Evolutionary conservation across 92 coral and sea anemone genomes (phyloP).

Genomic region (Galaxea fascicularis): DNA sequence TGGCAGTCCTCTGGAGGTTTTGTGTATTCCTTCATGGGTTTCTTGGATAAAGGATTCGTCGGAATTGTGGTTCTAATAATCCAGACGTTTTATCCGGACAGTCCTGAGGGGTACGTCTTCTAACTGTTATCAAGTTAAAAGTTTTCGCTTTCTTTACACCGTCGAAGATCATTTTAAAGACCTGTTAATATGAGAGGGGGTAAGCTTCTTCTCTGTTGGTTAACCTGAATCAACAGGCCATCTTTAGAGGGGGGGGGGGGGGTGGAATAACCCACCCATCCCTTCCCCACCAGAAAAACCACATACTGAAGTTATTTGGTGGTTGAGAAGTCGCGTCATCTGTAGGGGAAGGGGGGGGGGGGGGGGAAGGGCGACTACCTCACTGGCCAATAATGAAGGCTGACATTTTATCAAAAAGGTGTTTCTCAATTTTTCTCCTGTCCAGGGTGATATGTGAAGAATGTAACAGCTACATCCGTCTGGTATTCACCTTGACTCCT

Average conservation of each 20-base stretch:
- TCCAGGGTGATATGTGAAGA: conserved; percentile 56
- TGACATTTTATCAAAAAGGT: not conserved
- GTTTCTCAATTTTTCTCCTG: not conserved
- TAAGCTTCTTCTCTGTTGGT: too few relatives aligned
- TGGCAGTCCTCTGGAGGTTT: conserved; percentile 74
- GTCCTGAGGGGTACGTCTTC: conserved; percentile 64
- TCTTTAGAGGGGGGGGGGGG: too few relatives aligned
- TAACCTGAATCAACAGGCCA: too few relatives aligned
- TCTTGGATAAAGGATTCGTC: conserved; percentile 78
- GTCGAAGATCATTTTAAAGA: too few relatives aligned
- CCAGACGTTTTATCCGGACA: conserved; percentile 76
- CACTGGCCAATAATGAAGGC: not conserved
- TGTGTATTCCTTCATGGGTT: conserved; percentile 83
- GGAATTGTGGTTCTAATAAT: conserved; percentile 72
- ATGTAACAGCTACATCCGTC: conserved; percentile 75
- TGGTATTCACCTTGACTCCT: conserved; percentile 77
- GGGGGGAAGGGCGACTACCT: not conserved
- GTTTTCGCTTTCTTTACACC: too few relatives aligned
- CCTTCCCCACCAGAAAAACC: too few relatives aligned
- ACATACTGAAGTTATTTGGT: too few relatives aligned
- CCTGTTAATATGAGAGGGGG: too few relatives aligned
- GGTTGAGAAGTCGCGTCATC: too few relatives aligned
- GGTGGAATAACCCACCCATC: too few relatives aligned
- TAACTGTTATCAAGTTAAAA: not conserved
- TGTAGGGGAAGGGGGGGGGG: not conserved